Evolutionary conservation across 2,888 invertebrate species (phyloP), one percentile per base, ranked within the genome.

Genomic region (Microctonus aethiopoides): DNA sequence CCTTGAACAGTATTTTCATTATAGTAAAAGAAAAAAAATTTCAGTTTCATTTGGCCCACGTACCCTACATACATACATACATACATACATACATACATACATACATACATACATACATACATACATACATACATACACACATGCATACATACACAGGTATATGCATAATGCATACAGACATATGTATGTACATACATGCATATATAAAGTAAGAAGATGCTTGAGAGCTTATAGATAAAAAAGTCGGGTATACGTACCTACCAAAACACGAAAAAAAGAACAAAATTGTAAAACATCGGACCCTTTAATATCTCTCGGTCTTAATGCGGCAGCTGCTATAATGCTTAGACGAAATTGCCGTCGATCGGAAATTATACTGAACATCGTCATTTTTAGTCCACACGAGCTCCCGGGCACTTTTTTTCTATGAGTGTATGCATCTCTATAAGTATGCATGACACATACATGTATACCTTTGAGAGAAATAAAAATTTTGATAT

Each of bases 331-430:
- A 79, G 80, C 81, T 77, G 80, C 78, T 74, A 66, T 68, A 74
- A 75, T 75, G 74, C 77, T 79, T 75, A 76, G 76, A 70, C 75
- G 51, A 80, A 79, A 80, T 81, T 81, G 76, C 75, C 68, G 73
- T 72, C 75, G 78, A 76, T 75, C 39, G 39, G 74, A 79, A 76
- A 80, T 76, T 76, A 76, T 70, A 63, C 72, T 67, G 59, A n/a
- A 39, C 36, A 36, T 36, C 39, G 39, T 39, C 39, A 39, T 39
- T 39, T 39, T 39, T 11, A 13, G 39, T 13, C n/a, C 39, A n/a
- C 13, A 39, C n/a, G 39, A 39, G 39, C 39, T 39, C 39, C 39
- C n/a, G 39, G 39, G 39, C 39, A 39, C 39, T 39, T 39, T 39
- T 36, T 34, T 34, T 34, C 34, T n/a, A n/a, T n/a, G 34, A 34